phyloP scores from a whole-genome alignment of 2,113 vertebrate genomes.

The Phaetusa simplex region DNA sequence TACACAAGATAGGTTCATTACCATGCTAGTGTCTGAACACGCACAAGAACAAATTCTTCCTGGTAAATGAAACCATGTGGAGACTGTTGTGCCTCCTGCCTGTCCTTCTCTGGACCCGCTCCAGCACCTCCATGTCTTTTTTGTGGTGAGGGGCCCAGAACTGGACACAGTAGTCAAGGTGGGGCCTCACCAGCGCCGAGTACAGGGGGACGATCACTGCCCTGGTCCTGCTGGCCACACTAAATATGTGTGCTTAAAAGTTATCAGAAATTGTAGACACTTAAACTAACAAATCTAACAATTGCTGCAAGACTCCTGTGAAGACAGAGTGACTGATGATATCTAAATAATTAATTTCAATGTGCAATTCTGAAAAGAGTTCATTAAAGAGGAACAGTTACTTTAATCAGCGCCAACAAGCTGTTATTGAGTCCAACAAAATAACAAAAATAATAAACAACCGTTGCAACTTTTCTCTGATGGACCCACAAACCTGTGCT shows the following conservation, averaged over 20 bases:
- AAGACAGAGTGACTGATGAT: neutral
- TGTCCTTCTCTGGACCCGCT: no score
- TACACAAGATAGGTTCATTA: neutral
- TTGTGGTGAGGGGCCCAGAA: no score
- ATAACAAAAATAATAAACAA: neutral
- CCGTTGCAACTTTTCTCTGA: neutral
- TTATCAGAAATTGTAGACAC: neutral
- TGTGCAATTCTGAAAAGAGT: neutral
- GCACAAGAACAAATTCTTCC: neutral
- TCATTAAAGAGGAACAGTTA: neutral
- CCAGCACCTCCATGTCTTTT: no score
- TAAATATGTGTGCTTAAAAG: neutral
- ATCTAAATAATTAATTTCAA: neutral
- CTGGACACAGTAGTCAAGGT: no score
- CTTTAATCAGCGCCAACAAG: neutral
- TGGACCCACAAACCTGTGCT: fast-evolving
- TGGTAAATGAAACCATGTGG: neutral
- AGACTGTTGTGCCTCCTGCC: neutral
- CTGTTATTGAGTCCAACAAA: neutral
- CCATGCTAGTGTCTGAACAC: neutral
- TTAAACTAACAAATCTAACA: neutral
- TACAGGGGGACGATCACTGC: no score
- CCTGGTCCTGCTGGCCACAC: no score
- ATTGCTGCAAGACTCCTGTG: neutral
- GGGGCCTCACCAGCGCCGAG: no score